Percentiles rank a stretch among this genome's conserved stretches.
Evolutionary conservation across 2,113 vertebrate genomes (phyloP).

Genomic region (Macrotus californicus): DNA sequence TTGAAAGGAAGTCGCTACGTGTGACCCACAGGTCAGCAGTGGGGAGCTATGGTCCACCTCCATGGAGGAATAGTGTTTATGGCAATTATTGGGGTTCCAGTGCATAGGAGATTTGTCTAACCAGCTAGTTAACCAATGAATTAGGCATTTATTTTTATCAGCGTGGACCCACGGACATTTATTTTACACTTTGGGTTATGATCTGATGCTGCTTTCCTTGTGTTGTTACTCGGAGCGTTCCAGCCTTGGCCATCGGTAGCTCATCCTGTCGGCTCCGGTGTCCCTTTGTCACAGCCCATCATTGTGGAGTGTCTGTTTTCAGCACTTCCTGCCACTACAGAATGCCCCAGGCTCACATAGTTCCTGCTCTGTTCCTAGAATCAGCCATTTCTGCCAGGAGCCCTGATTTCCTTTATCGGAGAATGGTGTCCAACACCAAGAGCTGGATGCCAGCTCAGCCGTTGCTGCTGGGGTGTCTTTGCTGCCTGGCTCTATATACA

Average conservation of each 20-base stretch:
- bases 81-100: not conserved
- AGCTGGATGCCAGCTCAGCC: not conserved
- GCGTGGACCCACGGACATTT: not conserved
- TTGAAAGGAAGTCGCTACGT: too few species aligned
- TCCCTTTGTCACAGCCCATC: not conserved
- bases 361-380: not conserved
- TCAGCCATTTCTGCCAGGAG: not conserved
- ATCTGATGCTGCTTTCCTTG: not conserved
- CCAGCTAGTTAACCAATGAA: not conserved
- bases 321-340: not conserved
- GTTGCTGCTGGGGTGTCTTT: not conserved
- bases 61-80: not conserved
- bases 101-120: not conserved
- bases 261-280: not conserved
- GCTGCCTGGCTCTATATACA: not conserved
- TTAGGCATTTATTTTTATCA: not conserved
- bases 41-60: not conserved
- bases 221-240: not conserved
- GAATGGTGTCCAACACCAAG: not conserved
- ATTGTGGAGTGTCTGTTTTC: not conserved
- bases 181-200: not conserved
- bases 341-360: not conserved
- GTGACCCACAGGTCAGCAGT: not conserved
- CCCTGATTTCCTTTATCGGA: not conserved
- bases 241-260: accelerated